phyloP scores from a whole-genome alignment of 2,113 vertebrate genomes.

The Arvicanthis niloticus region DNA sequence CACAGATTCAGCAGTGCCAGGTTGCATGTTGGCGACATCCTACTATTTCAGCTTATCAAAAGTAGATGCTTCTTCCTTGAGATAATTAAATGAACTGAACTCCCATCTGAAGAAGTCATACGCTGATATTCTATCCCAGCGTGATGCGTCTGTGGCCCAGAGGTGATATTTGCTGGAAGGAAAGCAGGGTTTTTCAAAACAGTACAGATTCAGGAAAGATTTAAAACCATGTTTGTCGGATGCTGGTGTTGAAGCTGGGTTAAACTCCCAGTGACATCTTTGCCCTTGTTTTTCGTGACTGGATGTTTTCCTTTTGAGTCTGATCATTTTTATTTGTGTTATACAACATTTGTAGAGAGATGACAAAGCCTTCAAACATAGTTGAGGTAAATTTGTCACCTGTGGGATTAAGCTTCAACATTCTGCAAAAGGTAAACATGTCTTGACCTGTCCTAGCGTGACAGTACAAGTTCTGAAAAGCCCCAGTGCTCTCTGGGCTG shows the following conservation, averaged over 20 bases:
- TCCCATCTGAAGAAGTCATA: background rate
- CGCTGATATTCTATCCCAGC: background rate
- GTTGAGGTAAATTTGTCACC: slow-evolving; percentile 49
- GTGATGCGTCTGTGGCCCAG: slow-evolving; percentile 11
- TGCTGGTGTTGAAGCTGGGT: slow-evolving; percentile 8
- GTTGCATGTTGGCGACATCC: background rate
- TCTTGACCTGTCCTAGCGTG: slow-evolving; percentile 59
- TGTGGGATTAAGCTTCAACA: slow-evolving; percentile 47
- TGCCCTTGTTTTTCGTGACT: slow-evolving; percentile 24
- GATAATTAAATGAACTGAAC: slow-evolving; percentile 39
- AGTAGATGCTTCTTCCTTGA: background rate
- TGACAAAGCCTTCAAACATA: slow-evolving; percentile 10
- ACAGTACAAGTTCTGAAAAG: slow-evolving; percentile 7
- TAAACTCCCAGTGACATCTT: slow-evolving; percentile 34
- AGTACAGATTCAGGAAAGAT: slow-evolving; percentile 25
- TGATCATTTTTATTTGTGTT: slow-evolving; percentile 49
- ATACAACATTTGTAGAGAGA: slow-evolving; percentile 63
- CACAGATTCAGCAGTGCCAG: background rate
- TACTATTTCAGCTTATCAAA: slow-evolving; percentile 8
- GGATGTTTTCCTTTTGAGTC: slow-evolving; percentile 52
- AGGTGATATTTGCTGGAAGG: slow-evolving; percentile 4
- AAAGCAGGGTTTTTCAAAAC: slow-evolving; percentile 4
- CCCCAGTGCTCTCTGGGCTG: slow-evolving; percentile 4
- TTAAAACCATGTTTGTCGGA: slow-evolving; percentile 38
- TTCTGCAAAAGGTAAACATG: slow-evolving; percentile 64